phyloP scores from a whole-genome alignment of 2,888 invertebrate species.

The Synergus gifuensis region DNA sequence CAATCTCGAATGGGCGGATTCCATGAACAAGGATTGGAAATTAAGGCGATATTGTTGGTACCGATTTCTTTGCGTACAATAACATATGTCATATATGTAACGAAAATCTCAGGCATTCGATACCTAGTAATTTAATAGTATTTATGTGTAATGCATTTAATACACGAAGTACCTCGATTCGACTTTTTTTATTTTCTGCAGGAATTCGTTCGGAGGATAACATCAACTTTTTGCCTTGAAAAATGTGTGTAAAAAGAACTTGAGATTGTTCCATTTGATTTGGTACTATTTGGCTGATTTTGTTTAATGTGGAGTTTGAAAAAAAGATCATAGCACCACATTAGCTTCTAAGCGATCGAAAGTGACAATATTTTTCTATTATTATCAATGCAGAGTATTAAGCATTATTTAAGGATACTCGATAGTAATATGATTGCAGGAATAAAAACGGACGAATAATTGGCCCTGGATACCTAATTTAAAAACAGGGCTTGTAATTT shows the following conservation, averaged over 20 bases:
- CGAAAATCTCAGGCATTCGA: constrained; percentile 47
- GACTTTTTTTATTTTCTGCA: neutral
- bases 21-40: neutral
- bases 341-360: constrained; percentile 57
- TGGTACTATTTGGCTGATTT: constrained; percentile 31
- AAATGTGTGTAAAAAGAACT: neutral
- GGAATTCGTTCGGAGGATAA: constrained; percentile 24
- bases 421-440: constrained; percentile 61
- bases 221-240: constrained; percentile 14
- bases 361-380: constrained; percentile 72
- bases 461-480: constrained; percentile 63
- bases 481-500: constrained; percentile 71
- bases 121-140: constrained; percentile 54
- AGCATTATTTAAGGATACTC: constrained; percentile 66
- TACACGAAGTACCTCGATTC: constrained; percentile 21
- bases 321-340: constrained; percentile 53
- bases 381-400: constrained; percentile 70
- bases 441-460: constrained; percentile 64
- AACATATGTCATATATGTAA: constrained; percentile 18
- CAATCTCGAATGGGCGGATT: constrained; percentile 14
- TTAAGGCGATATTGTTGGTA: constrained; percentile 7
- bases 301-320: neutral
- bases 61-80: constrained; percentile 25
- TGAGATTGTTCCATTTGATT: neutral
- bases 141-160: constrained; percentile 52